These are phyloP conservation scores for Porites cylindrica DNA, from an alignment of 92 coral and sea anemone genomes.

Conservation along the genomic window DNA sequence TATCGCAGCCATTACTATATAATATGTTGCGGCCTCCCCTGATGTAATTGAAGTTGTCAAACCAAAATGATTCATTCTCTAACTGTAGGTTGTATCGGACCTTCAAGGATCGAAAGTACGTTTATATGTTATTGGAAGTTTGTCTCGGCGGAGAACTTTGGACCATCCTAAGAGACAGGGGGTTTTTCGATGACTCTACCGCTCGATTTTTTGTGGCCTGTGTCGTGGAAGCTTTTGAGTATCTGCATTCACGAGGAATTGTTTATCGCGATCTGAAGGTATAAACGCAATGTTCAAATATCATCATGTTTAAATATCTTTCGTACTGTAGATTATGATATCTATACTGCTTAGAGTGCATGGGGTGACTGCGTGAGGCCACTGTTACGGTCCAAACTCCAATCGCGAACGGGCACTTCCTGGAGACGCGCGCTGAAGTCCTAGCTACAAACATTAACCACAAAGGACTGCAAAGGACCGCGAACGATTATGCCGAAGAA, in stretches of 20 bases:
- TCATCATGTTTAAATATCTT: too few species aligned
- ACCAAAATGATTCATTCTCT: not conserved
- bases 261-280: conserved; percentile 98
- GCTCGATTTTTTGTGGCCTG: conserved; percentile 93
- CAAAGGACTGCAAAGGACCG: too few species aligned
- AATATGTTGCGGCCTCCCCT: not conserved
- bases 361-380: too few species aligned
- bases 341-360: too few species aligned
- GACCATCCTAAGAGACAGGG: conserved; percentile 96
- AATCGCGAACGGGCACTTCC: too few species aligned
- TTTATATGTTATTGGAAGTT: conserved; percentile 94
- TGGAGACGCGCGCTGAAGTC: too few species aligned
- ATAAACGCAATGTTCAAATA: not conserved
- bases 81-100: conserved; percentile 84
- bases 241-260: conserved; percentile 91
- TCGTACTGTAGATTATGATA: too few species aligned
- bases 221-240: conserved; percentile 96
- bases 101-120: conserved; percentile 94
- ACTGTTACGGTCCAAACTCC: too few species aligned
- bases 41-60: not conserved
- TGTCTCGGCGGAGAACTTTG: conserved; percentile 99
- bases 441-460: too few species aligned
- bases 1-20: too few species aligned
- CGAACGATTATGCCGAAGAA: too few species aligned
- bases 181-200: conserved; percentile 84